Evolutionary conservation across 1,140 invertebrate genomes (phyloP).

Genomic region (Adelges cooleyi): DNA sequence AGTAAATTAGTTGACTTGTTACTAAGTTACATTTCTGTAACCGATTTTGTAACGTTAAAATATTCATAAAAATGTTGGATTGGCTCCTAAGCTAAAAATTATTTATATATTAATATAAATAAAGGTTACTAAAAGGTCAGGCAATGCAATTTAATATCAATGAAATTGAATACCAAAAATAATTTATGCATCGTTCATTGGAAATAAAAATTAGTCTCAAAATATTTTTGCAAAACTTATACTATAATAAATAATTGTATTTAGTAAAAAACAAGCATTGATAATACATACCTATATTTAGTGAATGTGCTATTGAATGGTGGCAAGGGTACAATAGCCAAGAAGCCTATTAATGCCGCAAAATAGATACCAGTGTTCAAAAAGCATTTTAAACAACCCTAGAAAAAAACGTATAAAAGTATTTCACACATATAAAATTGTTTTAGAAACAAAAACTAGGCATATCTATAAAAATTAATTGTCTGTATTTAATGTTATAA

Average conservation of each 20-base stretch:
- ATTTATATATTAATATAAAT: neutral
- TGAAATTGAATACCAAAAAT: neutral
- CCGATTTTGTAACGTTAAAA: too few species aligned
- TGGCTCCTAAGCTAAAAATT: too few species aligned
- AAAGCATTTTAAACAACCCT: neutral
- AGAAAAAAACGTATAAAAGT: neutral
- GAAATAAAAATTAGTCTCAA: neutral
- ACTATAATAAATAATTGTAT: neutral
- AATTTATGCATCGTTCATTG: neutral
- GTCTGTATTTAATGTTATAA: too few species aligned
- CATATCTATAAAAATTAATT: too few species aligned
- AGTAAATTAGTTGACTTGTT: too few species aligned
- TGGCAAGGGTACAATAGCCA: neutral
- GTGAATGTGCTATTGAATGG: neutral
- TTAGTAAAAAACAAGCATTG: neutral
- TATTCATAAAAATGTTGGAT: too few species aligned
- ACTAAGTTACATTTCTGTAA: too few species aligned
- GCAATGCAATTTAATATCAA: neutral
- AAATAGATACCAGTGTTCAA: neutral
- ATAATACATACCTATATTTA: neutral
- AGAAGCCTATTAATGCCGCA: neutral
- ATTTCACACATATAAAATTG: too few species aligned
- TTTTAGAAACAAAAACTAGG: too few species aligned
- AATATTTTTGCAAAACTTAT: neutral
- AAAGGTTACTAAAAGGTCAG: neutral